Evolutionary conservation across 2,797 vertebrate species (phyloP).

Genomic region (Sus cebifrons): DNA sequence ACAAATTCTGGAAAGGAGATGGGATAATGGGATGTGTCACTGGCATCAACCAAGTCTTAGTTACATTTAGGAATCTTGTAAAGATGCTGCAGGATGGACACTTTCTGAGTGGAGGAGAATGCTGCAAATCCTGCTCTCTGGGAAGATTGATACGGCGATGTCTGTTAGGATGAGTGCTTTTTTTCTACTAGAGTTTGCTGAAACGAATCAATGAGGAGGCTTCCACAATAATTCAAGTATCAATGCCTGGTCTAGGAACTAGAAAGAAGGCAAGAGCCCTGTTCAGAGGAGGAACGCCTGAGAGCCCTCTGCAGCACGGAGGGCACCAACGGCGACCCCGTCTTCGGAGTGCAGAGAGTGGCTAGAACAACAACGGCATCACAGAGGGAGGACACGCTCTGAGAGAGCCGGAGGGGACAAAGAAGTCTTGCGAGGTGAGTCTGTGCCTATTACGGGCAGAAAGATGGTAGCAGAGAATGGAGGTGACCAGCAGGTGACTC

Average conservation of each 20-base stretch:
- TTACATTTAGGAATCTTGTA: not conserved
- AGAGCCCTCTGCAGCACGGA: not conserved
- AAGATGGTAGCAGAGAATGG: not conserved
- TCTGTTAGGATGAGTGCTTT: not conserved
- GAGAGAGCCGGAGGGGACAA: not conserved
- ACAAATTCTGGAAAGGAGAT: conserved; percentile 1
- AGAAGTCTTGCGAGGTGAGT: not conserved
- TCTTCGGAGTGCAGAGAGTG: not conserved
- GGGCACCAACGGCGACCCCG: not conserved
- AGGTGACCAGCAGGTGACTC: not conserved
- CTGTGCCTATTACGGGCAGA: not conserved
- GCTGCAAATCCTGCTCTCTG: not conserved
- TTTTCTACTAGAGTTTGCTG: not conserved
- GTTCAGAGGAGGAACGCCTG: not conserved
- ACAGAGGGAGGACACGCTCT: not conserved
- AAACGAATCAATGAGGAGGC: not conserved
- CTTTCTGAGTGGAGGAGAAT: not conserved
- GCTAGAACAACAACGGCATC: not conserved
- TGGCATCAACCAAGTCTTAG: not conserved
- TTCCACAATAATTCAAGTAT: not conserved
- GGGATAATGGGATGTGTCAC: too few relatives aligned
- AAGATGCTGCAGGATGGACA: not conserved
- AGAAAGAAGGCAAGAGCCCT: not conserved
- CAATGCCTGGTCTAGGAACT: not conserved
- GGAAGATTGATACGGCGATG: not conserved